Conservation (phyloP, 1,140 invertebrate genomes). For the Euura lappo region DNA sequence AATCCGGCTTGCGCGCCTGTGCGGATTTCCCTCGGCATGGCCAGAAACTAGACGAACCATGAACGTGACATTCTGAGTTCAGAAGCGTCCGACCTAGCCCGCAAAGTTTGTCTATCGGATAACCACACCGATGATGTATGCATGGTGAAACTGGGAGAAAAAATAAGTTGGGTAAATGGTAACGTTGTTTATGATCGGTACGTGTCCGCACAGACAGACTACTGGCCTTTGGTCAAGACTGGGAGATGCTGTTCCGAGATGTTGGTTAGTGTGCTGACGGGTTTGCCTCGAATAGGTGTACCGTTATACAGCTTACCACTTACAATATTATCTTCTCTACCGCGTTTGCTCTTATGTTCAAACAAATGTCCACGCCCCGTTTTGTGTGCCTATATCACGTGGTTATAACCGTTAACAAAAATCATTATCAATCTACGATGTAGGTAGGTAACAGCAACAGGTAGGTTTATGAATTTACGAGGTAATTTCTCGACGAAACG, state of each 20-base stretch:
- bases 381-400: neutral
- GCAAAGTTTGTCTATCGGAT: too few species aligned
- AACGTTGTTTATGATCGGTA: neutral
- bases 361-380: neutral
- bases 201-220: neutral
- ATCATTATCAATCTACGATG: too few species aligned
- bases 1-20: too few species aligned
- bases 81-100: too few species aligned
- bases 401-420: too few species aligned
- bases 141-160: too few species aligned
- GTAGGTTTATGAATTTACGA: neutral
- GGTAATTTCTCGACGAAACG: neutral
- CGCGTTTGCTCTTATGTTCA: neutral
- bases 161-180: neutral
- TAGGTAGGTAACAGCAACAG: too few species aligned
- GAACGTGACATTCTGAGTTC: too few species aligned
- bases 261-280: constrained; percentile 37
- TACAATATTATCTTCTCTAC: neutral
- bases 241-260: constrained; percentile 15
- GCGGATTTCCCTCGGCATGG: neutral
- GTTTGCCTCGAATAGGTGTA: neutral
- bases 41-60: neutral
- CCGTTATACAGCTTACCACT: neutral
- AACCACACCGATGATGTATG: too few species aligned
- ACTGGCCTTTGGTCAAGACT: neutral